phyloP scores from a whole-genome alignment of 2,797 vertebrate species.

The Clarias fuscus region DNA sequence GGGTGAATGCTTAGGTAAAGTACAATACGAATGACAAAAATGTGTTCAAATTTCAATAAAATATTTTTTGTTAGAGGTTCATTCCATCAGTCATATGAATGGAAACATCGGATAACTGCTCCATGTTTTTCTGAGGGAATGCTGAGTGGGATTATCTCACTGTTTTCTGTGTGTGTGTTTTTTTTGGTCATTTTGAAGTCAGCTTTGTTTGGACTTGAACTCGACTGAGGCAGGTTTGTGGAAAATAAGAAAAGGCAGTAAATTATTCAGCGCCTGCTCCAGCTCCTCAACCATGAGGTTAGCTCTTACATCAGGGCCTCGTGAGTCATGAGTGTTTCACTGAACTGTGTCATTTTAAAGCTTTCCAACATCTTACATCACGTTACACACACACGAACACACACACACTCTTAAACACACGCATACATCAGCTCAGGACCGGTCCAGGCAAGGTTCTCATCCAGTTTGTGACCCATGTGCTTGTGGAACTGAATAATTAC shows the following conservation, averaged over 20 bases:
- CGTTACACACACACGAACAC: not conserved
- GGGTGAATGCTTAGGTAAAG: not conserved
- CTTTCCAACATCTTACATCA: conserved; percentile 39
- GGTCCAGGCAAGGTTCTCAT: not conserved
- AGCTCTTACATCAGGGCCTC: conserved; percentile 37
- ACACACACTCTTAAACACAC: conserved; percentile 1
- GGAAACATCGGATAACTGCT: not conserved
- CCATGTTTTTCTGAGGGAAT: not conserved
- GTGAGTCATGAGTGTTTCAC: conserved; percentile 27
- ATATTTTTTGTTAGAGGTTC: not conserved
- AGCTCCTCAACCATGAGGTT: conserved; percentile 51
- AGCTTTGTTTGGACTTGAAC: not conserved
- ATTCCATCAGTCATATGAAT: not conserved
- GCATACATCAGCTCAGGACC: not conserved
- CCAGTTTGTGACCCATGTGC: not conserved
- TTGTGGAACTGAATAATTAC: not conserved
- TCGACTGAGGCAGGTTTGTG: not conserved
- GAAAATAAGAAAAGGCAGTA: not conserved
- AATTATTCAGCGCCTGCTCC: conserved; percentile 1
- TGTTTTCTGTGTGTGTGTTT: too few relatives aligned
- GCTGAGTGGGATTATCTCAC: not conserved
- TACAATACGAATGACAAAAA: not conserved
- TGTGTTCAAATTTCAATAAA: not conserved
- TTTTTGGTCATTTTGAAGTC: not conserved
- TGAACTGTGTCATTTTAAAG: conserved; percentile 8